Base-by-base conservation (phyloP, 2,113 vertebrate species). In the Pipra filicauda region DNA sequence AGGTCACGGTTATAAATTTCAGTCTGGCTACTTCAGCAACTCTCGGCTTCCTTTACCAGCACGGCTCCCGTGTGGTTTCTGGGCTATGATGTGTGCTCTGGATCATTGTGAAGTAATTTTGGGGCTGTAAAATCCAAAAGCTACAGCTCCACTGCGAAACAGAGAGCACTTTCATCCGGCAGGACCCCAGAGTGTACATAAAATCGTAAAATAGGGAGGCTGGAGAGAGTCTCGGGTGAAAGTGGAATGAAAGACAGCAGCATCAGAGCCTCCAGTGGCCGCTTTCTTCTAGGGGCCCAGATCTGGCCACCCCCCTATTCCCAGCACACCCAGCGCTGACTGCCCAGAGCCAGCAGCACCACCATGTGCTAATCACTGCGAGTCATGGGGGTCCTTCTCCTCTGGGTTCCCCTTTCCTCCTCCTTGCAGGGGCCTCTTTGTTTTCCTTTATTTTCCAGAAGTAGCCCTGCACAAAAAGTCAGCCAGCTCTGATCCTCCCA, bases 1-100 rank as follows among this genome's bases (percentile, higher is more conserved):
- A 97, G 97, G 98, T 97, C 97, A 94, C 57, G 23, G 96, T 94
- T 94, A 95, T 98, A 98, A 98, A 98, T 98, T 96, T 97, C 97
- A 90, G 95, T 95, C 97, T 97, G 97, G 96, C 98, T 97, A 97
- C 96, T 95, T 94, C 89, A 96, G 90, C 94, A 96, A 91, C 87
- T 92, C 96, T 83, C 89, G 3, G 97, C 95, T 88, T 95, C 96
- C 96, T 93, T 93, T 92, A 89, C 94, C 95, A 65, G 87, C 91
- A 88, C 18, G 10, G 94, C 93, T 98, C 97, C 97, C 74, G 46
- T 92, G 97, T 91, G 97, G 97, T 95, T 97, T 96, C 98, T 58
- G 80, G 78, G 95, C 95, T 95, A 94, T 96, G 97, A 93, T 96
- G 97, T 97, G 97, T 94, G 97, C 96, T 97, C 97, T 97, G 98